These are phyloP conservation scores for Apoda limacodes DNA, from an alignment of 2,888 invertebrate genomes.

Conservation along the genomic window DNA sequence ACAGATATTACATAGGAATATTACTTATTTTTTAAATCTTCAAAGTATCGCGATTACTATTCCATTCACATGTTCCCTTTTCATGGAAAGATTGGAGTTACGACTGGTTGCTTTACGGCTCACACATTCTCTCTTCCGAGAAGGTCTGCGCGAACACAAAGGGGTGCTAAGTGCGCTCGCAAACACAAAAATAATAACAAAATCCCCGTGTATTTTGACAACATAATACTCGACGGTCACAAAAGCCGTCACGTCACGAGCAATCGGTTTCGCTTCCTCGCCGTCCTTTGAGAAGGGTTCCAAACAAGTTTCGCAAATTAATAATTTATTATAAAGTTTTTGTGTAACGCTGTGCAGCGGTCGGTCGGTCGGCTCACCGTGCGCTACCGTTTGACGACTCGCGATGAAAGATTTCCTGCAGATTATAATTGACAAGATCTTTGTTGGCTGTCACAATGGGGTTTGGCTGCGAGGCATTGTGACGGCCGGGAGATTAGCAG, in stretches of 20 bases:
- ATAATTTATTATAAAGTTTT: slow-evolving; percentile 29
- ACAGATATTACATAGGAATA: too few relatives aligned
- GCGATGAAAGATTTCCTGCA: slow-evolving; percentile 51
- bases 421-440: slow-evolving; percentile 69
- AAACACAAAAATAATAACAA: slow-evolving; percentile 70
- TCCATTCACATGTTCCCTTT: slow-evolving; percentile 51
- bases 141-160: slow-evolving; percentile 55
- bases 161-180: slow-evolving; percentile 65
- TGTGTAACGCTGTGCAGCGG: slow-evolving; percentile 23
- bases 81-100: slow-evolving; percentile 52
- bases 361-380: slow-evolving; percentile 25
- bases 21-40: slow-evolving; percentile 16
- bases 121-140: slow-evolving; percentile 55
- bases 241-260: slow-evolving; percentile 64
- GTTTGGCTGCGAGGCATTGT: slow-evolving; percentile 50
- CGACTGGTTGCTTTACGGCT: slow-evolving; percentile 32
- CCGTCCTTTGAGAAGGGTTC: slow-evolving; percentile 61
- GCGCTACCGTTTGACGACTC: slow-evolving; percentile 61
- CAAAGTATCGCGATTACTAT: slow-evolving; percentile 40
- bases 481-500: slow-evolving; percentile 47
- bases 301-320: slow-evolving; percentile 63
- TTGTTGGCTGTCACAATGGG: slow-evolving; percentile 59
- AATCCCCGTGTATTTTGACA: slow-evolving; percentile 69
- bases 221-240: slow-evolving; percentile 66
- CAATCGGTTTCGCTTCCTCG: slow-evolving; percentile 64